Evolutionary conservation across 2,797 vertebrate species (phyloP).

Genomic region (Anolis apletophallus): DNA sequence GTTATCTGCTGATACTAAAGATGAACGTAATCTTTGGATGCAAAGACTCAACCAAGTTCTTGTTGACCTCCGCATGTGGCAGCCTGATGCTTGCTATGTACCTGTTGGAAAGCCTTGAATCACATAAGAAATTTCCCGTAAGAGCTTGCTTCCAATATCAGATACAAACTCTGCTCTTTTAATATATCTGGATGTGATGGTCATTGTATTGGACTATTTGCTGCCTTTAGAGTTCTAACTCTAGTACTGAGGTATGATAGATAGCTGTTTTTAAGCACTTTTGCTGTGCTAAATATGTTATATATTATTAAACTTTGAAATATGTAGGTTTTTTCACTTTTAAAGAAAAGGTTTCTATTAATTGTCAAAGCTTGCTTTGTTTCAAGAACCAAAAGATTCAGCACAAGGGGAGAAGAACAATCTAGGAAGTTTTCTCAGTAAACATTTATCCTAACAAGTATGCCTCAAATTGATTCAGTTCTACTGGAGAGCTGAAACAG

Average conservation of each 20-base stretch:
- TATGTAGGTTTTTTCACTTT: slow-evolving; percentile 28
- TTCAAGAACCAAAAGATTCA: slow-evolving; percentile 44
- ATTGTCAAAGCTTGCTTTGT: slow-evolving; percentile 42
- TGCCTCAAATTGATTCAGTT: slow-evolving; percentile 17
- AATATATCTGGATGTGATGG: slow-evolving; percentile 55
- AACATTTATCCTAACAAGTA: not conserved
- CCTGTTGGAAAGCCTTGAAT: slow-evolving; percentile 79
- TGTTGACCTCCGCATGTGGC: slow-evolving; percentile 95
- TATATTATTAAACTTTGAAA: slow-evolving; percentile 61
- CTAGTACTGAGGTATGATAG: slow-evolving; percentile 51
- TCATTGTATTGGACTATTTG: slow-evolving; percentile 62
- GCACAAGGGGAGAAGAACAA: slow-evolving; percentile 12
- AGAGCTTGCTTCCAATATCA: slow-evolving; percentile 2
- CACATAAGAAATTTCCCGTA: not conserved
- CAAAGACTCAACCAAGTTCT: slow-evolving; percentile 94
- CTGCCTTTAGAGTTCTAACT: slow-evolving; percentile 65
- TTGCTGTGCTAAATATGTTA: slow-evolving; percentile 67
- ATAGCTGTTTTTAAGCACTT: slow-evolving; percentile 48
- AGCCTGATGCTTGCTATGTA: slow-evolving; percentile 90
- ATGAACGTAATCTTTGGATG: slow-evolving; percentile 97
- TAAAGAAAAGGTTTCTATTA: slow-evolving; percentile 34
- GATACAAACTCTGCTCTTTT: not conserved
- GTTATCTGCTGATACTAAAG: slow-evolving; percentile 96
- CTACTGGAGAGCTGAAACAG: slow-evolving; percentile 43
- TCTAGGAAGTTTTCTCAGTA: slow-evolving; percentile 23